phyloP scores from a whole-genome alignment of 2,888 invertebrate species.

The Onchidella celtica region DNA sequence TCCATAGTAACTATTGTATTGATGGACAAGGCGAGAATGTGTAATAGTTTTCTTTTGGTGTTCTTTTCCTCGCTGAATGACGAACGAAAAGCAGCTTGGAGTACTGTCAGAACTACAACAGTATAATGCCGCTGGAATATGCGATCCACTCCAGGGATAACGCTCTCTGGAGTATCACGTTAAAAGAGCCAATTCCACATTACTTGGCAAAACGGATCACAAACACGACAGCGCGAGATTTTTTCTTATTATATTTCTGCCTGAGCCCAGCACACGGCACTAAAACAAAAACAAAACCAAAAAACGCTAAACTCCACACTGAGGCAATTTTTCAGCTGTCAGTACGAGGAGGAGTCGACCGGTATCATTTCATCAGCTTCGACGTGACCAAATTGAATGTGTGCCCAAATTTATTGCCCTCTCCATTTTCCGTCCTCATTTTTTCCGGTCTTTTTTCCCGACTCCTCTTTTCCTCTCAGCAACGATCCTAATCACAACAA shows the following conservation, averaged over 20 bases:
- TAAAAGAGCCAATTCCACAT: neutral
- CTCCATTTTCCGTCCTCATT: neutral
- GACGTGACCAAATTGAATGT: conserved; percentile 50
- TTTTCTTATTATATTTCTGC: neutral
- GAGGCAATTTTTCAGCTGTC: conserved; percentile 49
- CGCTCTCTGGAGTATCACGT: too few relatives aligned
- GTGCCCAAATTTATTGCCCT: conserved; percentile 46
- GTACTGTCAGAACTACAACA: too few relatives aligned
- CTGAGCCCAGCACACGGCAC: neutral
- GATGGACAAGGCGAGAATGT: too few relatives aligned
- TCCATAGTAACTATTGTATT: too few relatives aligned
- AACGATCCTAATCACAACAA: conserved; percentile 30
- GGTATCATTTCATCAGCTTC: conserved; percentile 46
- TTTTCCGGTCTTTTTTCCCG: neutral
- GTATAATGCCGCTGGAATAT: too few relatives aligned
- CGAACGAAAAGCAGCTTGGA: too few relatives aligned
- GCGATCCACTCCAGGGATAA: too few relatives aligned
- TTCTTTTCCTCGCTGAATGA: too few relatives aligned
- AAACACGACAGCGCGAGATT: neutral
- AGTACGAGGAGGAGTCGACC: conserved; percentile 2
- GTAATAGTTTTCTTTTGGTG: too few relatives aligned
- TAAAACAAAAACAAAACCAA: neutral
- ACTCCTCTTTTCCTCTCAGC: neutral
- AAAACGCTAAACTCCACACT: neutral
- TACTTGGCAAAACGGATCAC: neutral